Evolutionary conservation across 1,140 invertebrate genomes (phyloP).

Genomic region (Drosophila kurseongensis): DNA sequence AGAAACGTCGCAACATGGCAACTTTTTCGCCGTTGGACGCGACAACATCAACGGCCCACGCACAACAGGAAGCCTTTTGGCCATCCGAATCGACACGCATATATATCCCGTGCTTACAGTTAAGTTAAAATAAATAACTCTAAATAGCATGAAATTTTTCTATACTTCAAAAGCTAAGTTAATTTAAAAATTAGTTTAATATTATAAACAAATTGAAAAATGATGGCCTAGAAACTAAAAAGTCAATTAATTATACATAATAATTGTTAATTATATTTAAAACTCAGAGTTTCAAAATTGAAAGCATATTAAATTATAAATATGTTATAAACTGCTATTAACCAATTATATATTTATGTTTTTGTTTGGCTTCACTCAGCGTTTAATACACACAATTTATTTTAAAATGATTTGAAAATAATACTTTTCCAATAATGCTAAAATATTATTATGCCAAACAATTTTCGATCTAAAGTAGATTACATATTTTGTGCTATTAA

Average conservation of each 20-base stretch:
- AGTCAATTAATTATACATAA: too few relatives aligned
- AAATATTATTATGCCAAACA: background rate
- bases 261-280: too few relatives aligned
- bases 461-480: background rate
- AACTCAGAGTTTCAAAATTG: too few relatives aligned
- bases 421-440: too few relatives aligned
- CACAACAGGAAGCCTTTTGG: slow-evolving; percentile 76
- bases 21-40: slow-evolving; percentile 17
- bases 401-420: too few relatives aligned
- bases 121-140: background rate
- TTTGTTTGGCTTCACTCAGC: too few relatives aligned
- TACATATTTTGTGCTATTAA: background rate
- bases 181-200: background rate
- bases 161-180: background rate
- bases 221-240: too few relatives aligned
- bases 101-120: slow-evolving; percentile 8
- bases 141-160: too few relatives aligned
- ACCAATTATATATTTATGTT: too few relatives aligned
- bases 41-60: slow-evolving; percentile 64
- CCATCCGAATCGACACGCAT: slow-evolving; percentile 53
- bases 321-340: too few relatives aligned
- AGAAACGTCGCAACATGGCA: slow-evolving; percentile 30
- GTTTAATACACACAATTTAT: too few relatives aligned
- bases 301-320: too few relatives aligned
- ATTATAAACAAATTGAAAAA: background rate